Conservation (phyloP, 1,140 invertebrate genomes). For the Ladona fulva region DNA sequence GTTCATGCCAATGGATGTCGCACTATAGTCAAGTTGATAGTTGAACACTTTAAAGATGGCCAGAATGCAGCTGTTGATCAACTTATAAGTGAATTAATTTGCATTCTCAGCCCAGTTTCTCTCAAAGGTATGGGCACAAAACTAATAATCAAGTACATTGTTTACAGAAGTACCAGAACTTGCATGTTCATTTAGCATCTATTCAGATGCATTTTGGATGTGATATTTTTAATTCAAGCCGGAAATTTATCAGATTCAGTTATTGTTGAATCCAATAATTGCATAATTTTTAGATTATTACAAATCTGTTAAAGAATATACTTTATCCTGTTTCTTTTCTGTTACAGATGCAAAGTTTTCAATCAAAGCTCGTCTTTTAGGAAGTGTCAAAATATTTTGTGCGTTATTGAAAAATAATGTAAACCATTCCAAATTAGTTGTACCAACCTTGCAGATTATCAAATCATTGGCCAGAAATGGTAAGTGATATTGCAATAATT, state of each 20-base stretch:
- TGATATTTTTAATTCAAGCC: too few relatives aligned
- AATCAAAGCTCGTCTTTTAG: constrained; percentile 46
- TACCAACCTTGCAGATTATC: constrained; percentile 51
- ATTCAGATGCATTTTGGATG: too few relatives aligned
- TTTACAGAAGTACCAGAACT: too few relatives aligned
- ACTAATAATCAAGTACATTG: too few relatives aligned
- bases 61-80: not conserved
- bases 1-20: not conserved
- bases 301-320: too few relatives aligned
- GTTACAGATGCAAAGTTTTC: constrained; percentile 54
- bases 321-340: too few relatives aligned
- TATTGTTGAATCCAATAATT: too few relatives aligned
- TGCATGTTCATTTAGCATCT: too few relatives aligned
- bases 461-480: constrained; percentile 52
- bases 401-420: constrained; percentile 49
- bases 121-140: not conserved
- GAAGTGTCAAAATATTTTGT: constrained; percentile 50
- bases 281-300: too few relatives aligned
- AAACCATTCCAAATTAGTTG: constrained; percentile 47
- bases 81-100: not conserved
- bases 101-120: not conserved
- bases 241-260: too few relatives aligned
- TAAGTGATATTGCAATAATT: constrained; percentile 33
- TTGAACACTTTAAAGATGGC: not conserved
- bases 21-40: not conserved